Percentiles rank a stretch among this genome's conserved stretches.
Evolutionary conservation across 1,140 invertebrate genomes (phyloP).

Genomic region (Macrobrachium rosenbergii): DNA sequence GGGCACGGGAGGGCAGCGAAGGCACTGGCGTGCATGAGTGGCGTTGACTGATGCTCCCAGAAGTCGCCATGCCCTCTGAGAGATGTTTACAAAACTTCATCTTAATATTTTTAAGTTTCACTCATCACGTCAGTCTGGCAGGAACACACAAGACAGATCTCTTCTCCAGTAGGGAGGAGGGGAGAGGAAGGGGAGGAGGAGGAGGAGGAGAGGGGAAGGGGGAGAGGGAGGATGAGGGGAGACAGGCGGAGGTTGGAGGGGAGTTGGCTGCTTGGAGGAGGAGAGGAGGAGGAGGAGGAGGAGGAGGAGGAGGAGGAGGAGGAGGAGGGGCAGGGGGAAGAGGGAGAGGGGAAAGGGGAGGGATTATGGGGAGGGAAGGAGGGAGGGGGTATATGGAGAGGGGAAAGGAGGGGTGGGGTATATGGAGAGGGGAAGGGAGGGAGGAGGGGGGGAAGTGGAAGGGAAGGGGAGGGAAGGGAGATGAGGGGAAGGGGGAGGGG

Average conservation of each 20-base stretch:
- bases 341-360: too few relatives aligned
- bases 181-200: not conserved
- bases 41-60: too few relatives aligned
- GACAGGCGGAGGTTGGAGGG: too few relatives aligned
- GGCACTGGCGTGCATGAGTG: too few relatives aligned
- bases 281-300: not conserved
- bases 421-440: too few relatives aligned
- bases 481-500: not conserved
- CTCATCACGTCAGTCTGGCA: not conserved
- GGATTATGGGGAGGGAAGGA: too few relatives aligned
- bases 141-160: not conserved
- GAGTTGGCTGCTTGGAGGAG: not conserved
- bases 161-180: not conserved
- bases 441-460: not conserved
- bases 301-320: too few relatives aligned
- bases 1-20: too few relatives aligned
- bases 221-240: not conserved
- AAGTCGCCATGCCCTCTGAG: not conserved
- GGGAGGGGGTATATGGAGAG: too few relatives aligned
- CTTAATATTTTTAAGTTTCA: constrained; percentile 18
- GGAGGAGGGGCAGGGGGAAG: too few relatives aligned
- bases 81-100: constrained; percentile 19
- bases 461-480: not conserved
- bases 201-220: not conserved
- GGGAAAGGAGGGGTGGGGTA: too few relatives aligned